Percentiles rank a stretch among this genome's conserved stretches.
Evolutionary conservation across 2,113 vertebrate species (phyloP).

Genomic region (Odontesthes bonariensis): DNA sequence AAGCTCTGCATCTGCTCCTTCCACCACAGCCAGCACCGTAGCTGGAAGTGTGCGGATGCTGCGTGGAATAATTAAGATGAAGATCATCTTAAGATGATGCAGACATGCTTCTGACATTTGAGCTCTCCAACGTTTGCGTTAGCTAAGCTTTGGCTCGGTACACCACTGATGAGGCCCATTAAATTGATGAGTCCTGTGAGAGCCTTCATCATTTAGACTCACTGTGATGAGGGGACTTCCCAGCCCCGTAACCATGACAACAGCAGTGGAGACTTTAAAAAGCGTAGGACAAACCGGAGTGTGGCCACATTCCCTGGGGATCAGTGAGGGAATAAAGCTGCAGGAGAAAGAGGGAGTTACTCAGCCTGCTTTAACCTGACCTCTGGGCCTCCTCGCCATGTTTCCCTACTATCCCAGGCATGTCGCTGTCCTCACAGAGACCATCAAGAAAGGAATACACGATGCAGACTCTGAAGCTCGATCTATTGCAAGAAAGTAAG

Average conservation of each 20-base stretch:
- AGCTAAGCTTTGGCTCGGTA: slow-evolving; percentile 38
- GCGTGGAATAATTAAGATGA: too few relatives aligned
- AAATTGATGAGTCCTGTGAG: slow-evolving; percentile 69
- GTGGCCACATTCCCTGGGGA: slow-evolving; percentile 62
- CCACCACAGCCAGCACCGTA: not conserved
- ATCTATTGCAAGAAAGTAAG: slow-evolving; percentile 98
- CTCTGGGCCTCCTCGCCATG: slow-evolving; percentile 34
- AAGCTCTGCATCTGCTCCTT: slow-evolving; percentile 51
- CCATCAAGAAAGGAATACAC: slow-evolving; percentile 97
- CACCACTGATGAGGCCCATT: slow-evolving; percentile 67
- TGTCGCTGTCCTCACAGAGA: slow-evolving; percentile 95
- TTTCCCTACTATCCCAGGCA: slow-evolving; percentile 87
- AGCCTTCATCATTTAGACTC: slow-evolving; percentile 24
- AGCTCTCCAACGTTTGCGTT: slow-evolving; percentile 2
- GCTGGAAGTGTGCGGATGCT: too few relatives aligned
- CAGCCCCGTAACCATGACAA: slow-evolving; percentile 69
- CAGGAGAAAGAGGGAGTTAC: slow-evolving; percentile 3
- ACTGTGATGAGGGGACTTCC: slow-evolving; percentile 4
- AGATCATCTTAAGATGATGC: too few relatives aligned
- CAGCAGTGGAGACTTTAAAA: slow-evolving; percentile 63
- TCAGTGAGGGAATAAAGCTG: slow-evolving; percentile 33
- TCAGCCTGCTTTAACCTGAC: not conserved
- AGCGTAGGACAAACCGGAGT: slow-evolving; percentile 20
- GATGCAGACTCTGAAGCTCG: slow-evolving; percentile 97
- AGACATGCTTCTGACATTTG: slow-evolving; percentile 52